Base-by-base conservation (phyloP, 1,140 invertebrate species). In the Cotesia vestalis region DNA sequence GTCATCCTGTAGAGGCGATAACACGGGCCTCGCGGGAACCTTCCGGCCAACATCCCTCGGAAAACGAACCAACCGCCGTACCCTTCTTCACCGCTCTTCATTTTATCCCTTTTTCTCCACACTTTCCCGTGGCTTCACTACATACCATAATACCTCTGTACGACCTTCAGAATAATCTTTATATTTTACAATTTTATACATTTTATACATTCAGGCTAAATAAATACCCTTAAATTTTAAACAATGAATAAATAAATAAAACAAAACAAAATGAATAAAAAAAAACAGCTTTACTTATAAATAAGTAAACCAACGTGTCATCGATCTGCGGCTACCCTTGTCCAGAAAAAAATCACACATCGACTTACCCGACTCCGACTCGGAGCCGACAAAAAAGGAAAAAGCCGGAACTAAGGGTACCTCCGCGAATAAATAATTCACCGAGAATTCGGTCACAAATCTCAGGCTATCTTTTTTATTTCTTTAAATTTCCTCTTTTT, bases 1-100 rank as follows among this genome's bases (percentile, higher is more conserved):
- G 85, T 87, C 85, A 87, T 86, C 84, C 84, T 86, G 83, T 78
- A 82, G 81, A 86, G 85, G 84, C 84, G 85, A 85, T 87, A 87
- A 87, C 84, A 86, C 83, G 81, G 82, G 78, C 84, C 85, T 83
- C 85, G 79, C 84, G 83, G 84, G 85, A 86, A 84, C 80, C 82
- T 83, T 85, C 82, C 79, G 79, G 73, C 79, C 79, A 81, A 80
- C 79, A 82, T 84, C 80, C 81, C 81, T 81, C 74, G 77, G 79
- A 83, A 83, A 84, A 83, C 77, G 78, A 83, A 77, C 79, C 72
- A 74, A 76, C 73, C 75, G 67, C 46, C 64, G 64, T 67, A 74
- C 71, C 75, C 76, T 72, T 72, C 11, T 36, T n/a, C 66, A 53
- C 59, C 34, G 66, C 8, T 36, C 11, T 38, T 6, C 27, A 5